Base-by-base conservation (phyloP, 2,113 vertebrate genomes). In the Rhipidura dahli region DNA sequence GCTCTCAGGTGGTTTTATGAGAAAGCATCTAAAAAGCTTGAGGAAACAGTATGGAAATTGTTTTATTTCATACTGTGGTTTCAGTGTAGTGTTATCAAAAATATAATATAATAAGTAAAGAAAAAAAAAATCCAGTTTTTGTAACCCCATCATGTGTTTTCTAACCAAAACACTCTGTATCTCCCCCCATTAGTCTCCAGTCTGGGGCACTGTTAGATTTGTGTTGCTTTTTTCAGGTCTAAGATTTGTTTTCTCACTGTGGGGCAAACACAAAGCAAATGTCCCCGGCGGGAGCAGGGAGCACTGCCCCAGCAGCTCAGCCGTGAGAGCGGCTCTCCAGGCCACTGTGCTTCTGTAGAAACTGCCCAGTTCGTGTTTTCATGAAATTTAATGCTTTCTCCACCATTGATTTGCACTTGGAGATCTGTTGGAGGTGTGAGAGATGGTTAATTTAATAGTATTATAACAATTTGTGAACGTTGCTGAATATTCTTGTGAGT, bases 321-420 rank as follows among this genome's bases (percentile, higher is more conserved):
- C 51, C 18, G 6, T 0, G 1, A 16, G 35, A 69, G 33, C 1
- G 33, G 15, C 40, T 87, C 9, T 1, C 22, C 1, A 2, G 35
- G n/a, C 30, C 28, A 6, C 56, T 8, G 0, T 33, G 12, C 37
- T 73, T 63, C 68, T 57, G 1, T 0, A 39, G 40, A 42, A 76
- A n/a, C 33, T 51, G 39, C 21, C 56, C 39, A 15, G 39, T 57
- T 61, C 3, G 1, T 40, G 1, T 59, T 79, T 30, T 68, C 10
- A 1, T 27, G 10, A 17, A 28, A 63, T 47, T 40, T n/a, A 47
- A 33, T 79, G 44, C 33, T 54, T 57, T 54, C 49, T 75, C 71
- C 49, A 44, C 47, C 31, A 80, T 77, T 26, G 28, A 1, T 69
- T 78, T 86, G 72, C 33, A 39, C 82, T 56, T 53, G 63, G 77